Percentiles rank a stretch among this genome's conserved stretches.
Conservation (phyloP, 2,113 vertebrate species). For the Callionymus lyra region DNA sequence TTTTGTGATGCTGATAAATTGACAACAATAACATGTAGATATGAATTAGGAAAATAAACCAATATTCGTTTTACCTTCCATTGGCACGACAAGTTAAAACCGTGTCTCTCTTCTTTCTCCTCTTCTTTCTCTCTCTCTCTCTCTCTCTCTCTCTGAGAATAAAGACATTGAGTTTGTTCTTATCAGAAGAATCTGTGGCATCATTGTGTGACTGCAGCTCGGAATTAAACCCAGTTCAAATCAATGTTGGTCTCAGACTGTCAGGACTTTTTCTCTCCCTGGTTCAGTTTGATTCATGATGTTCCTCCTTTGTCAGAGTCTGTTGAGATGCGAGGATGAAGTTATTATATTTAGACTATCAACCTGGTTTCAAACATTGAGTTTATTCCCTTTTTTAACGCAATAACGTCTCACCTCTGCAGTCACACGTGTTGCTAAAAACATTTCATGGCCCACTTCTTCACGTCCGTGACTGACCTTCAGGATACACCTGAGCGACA, state of each 20-base stretch:
- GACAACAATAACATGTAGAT: too few species aligned
- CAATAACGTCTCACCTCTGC: conserved; percentile 8
- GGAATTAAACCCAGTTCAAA: conserved; percentile 1
- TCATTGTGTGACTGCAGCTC: background rate
- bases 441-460: conserved; percentile 21
- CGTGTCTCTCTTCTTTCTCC: background rate
- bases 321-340: conserved; percentile 7
- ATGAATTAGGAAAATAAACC: too few species aligned
- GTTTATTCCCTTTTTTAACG: too few species aligned
- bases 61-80: too few species aligned
- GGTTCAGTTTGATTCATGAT: conserved; percentile 27
- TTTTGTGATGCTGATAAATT: too few species aligned
- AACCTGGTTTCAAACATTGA: too few species aligned
- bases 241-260: conserved; percentile 10
- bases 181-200: too few species aligned
- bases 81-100: too few species aligned
- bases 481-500: conserved; percentile 23
- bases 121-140: background rate
- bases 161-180: too few species aligned
- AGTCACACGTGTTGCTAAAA: conserved; percentile 33
- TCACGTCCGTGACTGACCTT: conserved; percentile 30
- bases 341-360: background rate
- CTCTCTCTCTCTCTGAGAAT: background rate
- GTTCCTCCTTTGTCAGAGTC: conserved; percentile 27
- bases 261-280: conserved; percentile 3